Evolutionary conservation across 2,888 invertebrate species (phyloP).

Genomic region (Gonocerus acuteangulatus): DNA sequence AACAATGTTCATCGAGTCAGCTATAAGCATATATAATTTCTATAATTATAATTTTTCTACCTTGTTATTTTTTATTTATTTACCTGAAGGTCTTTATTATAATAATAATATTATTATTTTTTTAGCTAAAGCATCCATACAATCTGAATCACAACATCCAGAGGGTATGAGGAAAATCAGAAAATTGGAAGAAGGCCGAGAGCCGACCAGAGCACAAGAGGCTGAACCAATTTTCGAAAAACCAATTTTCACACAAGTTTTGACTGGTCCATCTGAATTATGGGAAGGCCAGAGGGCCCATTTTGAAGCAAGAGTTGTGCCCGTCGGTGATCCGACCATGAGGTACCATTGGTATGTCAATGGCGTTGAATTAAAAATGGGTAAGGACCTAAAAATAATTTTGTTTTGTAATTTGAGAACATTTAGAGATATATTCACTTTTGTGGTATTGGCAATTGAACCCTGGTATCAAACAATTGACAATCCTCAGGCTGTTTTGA

Average conservation of each 20-base stretch:
- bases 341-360: conserved; percentile 94
- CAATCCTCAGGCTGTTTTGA: too few species aligned
- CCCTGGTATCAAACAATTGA: too few species aligned
- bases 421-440: too few species aligned
- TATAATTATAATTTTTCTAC: background rate
- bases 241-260: conserved; percentile 81
- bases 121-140: conserved; percentile 74
- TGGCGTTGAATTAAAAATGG: conserved; percentile 85
- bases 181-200: conserved; percentile 69
- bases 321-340: conserved; percentile 86
- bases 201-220: conserved; percentile 57
- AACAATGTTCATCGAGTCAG: too few species aligned
- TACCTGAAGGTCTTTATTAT: background rate
- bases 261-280: conserved; percentile 80
- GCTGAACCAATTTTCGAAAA: conserved; percentile 79
- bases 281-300: conserved; percentile 88
- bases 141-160: conserved; percentile 84
- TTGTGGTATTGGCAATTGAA: too few species aligned
- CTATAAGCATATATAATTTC: too few species aligned
- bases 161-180: conserved; percentile 83
- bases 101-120: conserved; percentile 24
- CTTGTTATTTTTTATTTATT: background rate
- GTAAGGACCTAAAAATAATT: conserved; percentile 45
- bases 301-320: conserved; percentile 84
- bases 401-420: background rate